Evolutionary conservation across 1,140 invertebrate species (phyloP).

Genomic region (Lucilia sericata): DNA sequence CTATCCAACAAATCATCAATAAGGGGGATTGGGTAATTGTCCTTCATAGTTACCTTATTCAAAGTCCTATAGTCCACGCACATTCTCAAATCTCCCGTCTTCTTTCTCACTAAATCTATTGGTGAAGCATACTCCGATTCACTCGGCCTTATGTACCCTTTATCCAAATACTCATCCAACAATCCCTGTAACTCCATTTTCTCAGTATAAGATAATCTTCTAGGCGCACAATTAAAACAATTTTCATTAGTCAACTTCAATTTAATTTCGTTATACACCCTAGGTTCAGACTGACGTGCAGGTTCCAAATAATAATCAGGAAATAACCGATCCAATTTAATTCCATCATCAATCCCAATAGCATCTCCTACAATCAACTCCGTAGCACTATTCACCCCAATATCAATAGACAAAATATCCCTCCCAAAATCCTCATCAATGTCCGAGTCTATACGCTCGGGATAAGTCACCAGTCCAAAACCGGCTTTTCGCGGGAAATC

Average conservation of each 20-base stretch:
- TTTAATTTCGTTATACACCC: slow-evolving; percentile 45
- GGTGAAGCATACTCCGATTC: slow-evolving; percentile 56
- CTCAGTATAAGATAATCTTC: slow-evolving; percentile 50
- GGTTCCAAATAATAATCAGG: slow-evolving; percentile 29
- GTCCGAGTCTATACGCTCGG: not conserved
- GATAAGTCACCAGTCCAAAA: not conserved
- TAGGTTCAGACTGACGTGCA: slow-evolving; percentile 26
- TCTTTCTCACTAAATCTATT: slow-evolving; percentile 55
- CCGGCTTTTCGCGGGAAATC: slow-evolving; percentile 39
- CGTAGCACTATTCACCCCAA: not conserved
- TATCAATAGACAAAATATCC: not conserved
- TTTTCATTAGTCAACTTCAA: slow-evolving; percentile 37
- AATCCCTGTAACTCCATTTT: slow-evolving; percentile 50
- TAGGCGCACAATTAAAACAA: slow-evolving; percentile 49
- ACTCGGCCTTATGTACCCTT: slow-evolving; percentile 52
- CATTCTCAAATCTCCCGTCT: slow-evolving; percentile 50
- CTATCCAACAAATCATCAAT: slow-evolving; percentile 60
- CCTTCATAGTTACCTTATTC: slow-evolving; percentile 51
- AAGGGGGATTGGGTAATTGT: slow-evolving; percentile 58
- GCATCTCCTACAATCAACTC: not conserved
- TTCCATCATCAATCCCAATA: not conserved
- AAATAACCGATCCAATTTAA: slow-evolving; percentile 30
- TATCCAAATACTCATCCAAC: slow-evolving; percentile 52
- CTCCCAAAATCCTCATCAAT: not conserved
- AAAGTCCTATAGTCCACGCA: slow-evolving; percentile 55